A percentile compares a stretch with the other conserved stretches of the same genome.
Evolutionary conservation across 2,113 vertebrate genomes (phyloP).

Genomic region (Onychorhynchus coronatus): DNA sequence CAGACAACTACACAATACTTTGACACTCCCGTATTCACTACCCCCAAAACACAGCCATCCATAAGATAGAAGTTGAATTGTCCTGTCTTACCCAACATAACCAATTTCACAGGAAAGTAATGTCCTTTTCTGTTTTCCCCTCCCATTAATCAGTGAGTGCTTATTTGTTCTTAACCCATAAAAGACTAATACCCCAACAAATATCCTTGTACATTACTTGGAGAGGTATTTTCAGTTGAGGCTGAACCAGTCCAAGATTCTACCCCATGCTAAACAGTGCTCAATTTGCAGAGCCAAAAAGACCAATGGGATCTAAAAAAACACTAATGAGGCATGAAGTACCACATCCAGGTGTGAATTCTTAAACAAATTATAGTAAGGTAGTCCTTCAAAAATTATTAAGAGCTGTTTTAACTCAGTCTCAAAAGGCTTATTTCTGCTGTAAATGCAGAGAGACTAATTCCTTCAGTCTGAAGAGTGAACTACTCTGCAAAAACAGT

Average conservation of each 20-base stretch:
- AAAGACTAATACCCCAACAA: not conserved
- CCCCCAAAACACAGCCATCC: not conserved
- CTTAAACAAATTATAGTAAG: not conserved
- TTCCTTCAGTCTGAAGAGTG: not conserved
- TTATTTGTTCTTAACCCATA: not conserved
- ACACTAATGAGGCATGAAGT: not conserved
- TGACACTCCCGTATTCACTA: rapidly evolving
- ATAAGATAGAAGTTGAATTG: not conserved
- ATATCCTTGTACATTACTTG: not conserved
- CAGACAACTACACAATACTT: too few relatives aligned
- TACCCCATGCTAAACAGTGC: not conserved
- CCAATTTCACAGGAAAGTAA: not conserved
- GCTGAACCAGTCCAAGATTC: not conserved
- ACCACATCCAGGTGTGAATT: not conserved
- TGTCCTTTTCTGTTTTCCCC: not conserved
- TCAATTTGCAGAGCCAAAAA: not conserved
- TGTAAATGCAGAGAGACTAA: not conserved
- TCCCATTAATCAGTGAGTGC: not conserved
- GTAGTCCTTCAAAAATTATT: not conserved
- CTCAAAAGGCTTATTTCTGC: not conserved
- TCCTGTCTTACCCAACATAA: not conserved
- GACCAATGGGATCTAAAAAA: not conserved
- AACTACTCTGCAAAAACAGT: not conserved
- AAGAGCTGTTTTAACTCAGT: not conserved
- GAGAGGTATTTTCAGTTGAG: not conserved